These are phyloP conservation scores for Sitta carolinensis DNA, from an alignment of 2,797 vertebrate species.

Conservation along the genomic window DNA sequence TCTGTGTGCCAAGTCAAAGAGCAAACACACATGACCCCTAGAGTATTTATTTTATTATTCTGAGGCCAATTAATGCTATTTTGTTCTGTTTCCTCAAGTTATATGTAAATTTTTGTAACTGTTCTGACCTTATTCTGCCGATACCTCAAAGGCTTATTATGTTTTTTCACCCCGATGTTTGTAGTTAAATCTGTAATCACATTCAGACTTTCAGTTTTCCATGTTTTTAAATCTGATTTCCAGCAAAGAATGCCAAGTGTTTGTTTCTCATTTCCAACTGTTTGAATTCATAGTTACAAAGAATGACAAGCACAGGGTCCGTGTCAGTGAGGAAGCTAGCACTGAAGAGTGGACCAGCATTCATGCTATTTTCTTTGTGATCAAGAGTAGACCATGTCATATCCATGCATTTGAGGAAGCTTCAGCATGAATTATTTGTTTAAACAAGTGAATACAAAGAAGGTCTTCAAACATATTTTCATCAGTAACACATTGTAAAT, in stretches of 20 bases:
- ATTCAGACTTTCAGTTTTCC: neutral
- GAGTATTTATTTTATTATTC: neutral
- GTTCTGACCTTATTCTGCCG: neutral
- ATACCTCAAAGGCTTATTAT: neutral
- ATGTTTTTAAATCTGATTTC: neutral
- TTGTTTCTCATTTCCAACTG: neutral
- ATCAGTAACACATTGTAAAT: neutral
- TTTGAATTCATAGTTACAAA: accelerated
- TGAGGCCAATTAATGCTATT: neutral
- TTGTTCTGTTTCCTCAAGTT: neutral
- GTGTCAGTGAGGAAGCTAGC: neutral
- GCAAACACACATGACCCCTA: neutral
- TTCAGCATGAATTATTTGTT: neutral
- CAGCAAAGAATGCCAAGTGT: neutral
- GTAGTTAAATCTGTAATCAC: neutral
- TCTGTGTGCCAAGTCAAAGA: neutral
- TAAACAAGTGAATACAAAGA: neutral
- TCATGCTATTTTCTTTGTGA: neutral
- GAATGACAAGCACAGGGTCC: neutral
- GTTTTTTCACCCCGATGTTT: neutral
- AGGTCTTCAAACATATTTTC: neutral
- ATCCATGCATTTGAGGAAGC: neutral
- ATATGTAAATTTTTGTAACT: neutral
- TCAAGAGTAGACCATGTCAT: neutral
- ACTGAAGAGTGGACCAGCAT: neutral